Conservation (phyloP, 1,140 invertebrate genomes). For the Drosophila yakuba region DNA sequence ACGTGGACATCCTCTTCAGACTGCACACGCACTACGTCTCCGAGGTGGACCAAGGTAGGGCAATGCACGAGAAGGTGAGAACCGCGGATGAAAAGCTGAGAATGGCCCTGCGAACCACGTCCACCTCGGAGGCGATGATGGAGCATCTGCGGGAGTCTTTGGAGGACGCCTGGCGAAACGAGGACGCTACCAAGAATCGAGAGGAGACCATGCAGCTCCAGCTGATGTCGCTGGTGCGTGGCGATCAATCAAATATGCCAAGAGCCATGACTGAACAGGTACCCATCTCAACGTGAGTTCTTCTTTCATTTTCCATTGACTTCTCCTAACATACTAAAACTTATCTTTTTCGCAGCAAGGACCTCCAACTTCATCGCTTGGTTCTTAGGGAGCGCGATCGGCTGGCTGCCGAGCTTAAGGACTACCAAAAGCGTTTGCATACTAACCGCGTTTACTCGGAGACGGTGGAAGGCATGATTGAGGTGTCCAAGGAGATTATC, state of each 20-base stretch:
- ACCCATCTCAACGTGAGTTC: background rate
- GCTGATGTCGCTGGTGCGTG: background rate
- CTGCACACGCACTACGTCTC: constrained; percentile 41
- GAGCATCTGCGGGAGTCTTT: constrained; percentile 35
- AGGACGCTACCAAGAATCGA: constrained; percentile 34
- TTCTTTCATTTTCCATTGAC: background rate
- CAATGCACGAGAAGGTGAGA: constrained; percentile 10
- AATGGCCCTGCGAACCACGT: constrained; percentile 35
- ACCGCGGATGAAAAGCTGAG: constrained; percentile 44
- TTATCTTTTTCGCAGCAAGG: constrained; percentile 10
- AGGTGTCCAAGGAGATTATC: background rate
- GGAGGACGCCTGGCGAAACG: constrained; percentile 57
- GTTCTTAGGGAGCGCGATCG: constrained; percentile 85
- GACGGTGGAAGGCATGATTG: constrained; percentile 71
- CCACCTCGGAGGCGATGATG: constrained; percentile 43
- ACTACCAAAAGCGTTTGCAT: constrained; percentile 83
- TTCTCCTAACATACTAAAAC: background rate
- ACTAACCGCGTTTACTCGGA: constrained; percentile 75
- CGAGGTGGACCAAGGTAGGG: constrained; percentile 5
- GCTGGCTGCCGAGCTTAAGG: constrained; percentile 82
- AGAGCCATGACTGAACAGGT: no score
- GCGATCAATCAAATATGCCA: background rate
- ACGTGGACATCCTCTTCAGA: constrained; percentile 51
- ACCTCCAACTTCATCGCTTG: background rate
- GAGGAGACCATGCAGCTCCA: constrained; percentile 7